phyloP scores from a whole-genome alignment of 1,140 invertebrate genomes.

The Dufourea novaeangliae region DNA sequence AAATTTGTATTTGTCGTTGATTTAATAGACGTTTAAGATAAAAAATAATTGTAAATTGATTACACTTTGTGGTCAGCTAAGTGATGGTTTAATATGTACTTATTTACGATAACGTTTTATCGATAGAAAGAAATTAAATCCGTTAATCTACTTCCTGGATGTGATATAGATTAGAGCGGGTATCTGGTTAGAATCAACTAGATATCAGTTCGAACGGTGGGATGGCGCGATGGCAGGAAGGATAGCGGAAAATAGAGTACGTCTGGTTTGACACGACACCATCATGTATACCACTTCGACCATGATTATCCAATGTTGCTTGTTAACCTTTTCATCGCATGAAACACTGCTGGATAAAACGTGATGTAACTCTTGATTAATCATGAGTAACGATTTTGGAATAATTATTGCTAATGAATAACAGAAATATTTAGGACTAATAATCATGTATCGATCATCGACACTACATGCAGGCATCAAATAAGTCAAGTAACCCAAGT shows the following conservation, averaged over 20 bases:
- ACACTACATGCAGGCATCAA: no score
- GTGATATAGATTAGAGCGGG: background rate
- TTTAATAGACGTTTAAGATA: no score
- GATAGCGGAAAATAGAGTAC: background rate
- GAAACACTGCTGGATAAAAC: background rate
- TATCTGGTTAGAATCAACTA: background rate
- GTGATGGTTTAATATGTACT: no score
- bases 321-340: background rate
- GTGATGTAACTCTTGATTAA: background rate
- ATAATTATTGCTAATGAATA: background rate
- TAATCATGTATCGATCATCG: no score
- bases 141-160: background rate
- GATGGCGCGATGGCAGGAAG: background rate
- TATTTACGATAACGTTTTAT: no score
- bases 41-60: no score
- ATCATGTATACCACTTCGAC: background rate
- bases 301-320: background rate
- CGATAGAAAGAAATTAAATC: no score
- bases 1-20: background rate
- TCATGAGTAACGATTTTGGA: background rate
- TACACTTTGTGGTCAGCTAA: no score
- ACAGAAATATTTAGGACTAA: background rate
- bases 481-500: no score
- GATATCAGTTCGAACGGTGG: background rate
- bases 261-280: conserved; percentile 9